phyloP scores from a whole-genome alignment of 2,888 invertebrate species.

The Entomobrya proxima region DNA sequence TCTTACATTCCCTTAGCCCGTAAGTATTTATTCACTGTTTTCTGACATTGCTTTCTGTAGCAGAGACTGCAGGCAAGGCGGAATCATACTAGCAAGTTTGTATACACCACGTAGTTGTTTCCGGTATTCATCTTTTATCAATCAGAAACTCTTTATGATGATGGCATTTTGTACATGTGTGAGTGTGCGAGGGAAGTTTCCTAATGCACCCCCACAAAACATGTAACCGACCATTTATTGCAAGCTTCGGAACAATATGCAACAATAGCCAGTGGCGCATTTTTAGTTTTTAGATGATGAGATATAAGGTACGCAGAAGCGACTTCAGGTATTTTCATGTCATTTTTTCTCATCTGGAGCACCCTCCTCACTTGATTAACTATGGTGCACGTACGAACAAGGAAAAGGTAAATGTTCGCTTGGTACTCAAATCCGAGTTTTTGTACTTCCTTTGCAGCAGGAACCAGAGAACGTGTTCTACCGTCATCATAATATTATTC shows the following conservation, averaged over 20 bases:
- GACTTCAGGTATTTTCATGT: constrained; percentile 53
- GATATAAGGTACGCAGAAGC: neutral
- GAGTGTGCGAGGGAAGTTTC: neutral
- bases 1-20: neutral
- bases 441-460: constrained; percentile 17
- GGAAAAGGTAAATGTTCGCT: neutral
- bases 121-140: constrained; percentile 72
- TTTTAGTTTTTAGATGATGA: neutral
- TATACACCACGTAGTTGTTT: constrained; percentile 69
- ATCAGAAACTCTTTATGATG: constrained; percentile 52
- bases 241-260: neutral
- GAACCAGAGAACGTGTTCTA: neutral
- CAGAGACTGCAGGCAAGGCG: neutral
- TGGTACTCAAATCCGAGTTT: neutral
- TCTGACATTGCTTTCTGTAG: constrained; percentile 32
- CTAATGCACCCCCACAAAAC: constrained; percentile 9
- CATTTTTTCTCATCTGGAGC: neutral
- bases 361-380: constrained; percentile 17
- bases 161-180: neutral
- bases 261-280: neutral
- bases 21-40: neutral
- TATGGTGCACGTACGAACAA: neutral
- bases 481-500: neutral
- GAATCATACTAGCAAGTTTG: constrained; percentile 47
- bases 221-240: constrained; percentile 49